A percentile compares a stretch with the other conserved stretches of the same genome.
Evolutionary conservation across 92 coral and sea anemone genomes (phyloP).

Genomic region (Epizoanthus rinbou): DNA sequence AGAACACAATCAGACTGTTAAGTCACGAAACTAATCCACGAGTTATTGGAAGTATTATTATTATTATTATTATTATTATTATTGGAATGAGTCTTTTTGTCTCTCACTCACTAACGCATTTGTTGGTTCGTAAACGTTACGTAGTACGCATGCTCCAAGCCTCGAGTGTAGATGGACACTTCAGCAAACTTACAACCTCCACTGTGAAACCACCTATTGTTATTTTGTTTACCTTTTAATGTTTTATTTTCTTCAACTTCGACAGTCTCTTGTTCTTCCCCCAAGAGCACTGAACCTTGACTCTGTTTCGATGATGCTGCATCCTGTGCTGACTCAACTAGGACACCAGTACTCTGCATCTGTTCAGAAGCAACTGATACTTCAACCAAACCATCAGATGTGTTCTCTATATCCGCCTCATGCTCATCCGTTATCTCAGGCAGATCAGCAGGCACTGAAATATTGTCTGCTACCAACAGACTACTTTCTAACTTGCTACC

Average conservation of each 20-base stretch:
- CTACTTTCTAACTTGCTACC: neutral
- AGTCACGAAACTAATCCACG: no score
- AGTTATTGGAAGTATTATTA: no score
- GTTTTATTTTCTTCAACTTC: slow-evolving; percentile 30
- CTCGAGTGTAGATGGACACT: no score
- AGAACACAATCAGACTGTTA: no score
- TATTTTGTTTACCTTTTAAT: neutral
- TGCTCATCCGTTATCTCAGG: neutral
- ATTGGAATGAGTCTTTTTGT: no score
- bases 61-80: no score
- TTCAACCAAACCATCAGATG: neutral
- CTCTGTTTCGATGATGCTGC: neutral
- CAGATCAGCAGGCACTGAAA: slow-evolving; percentile 27
- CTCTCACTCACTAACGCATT: no score
- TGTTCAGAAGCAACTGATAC: neutral
- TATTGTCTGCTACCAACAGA: slow-evolving; percentile 6
- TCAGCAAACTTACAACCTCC: no score
- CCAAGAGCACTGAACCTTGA: neutral
- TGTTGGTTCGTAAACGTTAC: no score
- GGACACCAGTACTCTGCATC: neutral
- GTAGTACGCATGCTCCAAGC: no score
- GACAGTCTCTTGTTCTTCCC: neutral
- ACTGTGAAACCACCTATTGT: neutral
- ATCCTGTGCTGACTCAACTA: neutral
- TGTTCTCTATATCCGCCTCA: neutral